A percentile compares a stretch with the other conserved stretches of the same genome.
phyloP scores from a whole-genome alignment of 2,888 invertebrate species.

The Tuberolachnus salignus region DNA sequence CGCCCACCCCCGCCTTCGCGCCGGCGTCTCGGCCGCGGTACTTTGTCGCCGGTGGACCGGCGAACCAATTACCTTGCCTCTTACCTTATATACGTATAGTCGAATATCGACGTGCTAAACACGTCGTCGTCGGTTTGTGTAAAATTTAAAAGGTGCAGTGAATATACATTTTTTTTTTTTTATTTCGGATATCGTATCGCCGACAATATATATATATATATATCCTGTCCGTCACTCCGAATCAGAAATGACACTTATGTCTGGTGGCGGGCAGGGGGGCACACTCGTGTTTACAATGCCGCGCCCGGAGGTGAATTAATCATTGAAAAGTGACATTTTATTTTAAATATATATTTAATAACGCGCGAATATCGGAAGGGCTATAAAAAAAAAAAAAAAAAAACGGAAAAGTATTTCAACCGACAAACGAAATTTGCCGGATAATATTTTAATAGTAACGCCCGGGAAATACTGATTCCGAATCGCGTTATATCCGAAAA shows the following conservation, averaged over 20 bases:
- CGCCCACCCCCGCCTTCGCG: background rate
- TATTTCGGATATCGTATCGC: conserved; percentile 14
- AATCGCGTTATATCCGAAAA: no score
- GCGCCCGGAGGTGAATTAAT: conserved; percentile 38
- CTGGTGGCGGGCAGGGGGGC: background rate
- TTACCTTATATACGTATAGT: background rate
- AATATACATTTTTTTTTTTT: conserved; percentile 4
- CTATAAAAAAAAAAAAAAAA: no score
- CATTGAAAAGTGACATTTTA: conserved; percentile 47
- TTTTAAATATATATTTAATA: conserved; percentile 36
- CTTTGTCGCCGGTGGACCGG: no score
- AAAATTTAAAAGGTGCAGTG: conserved; percentile 19
- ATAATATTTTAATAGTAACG: no score
- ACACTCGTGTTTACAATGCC: conserved; percentile 25
- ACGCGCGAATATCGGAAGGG: conserved; percentile 39
- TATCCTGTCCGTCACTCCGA: background rate
- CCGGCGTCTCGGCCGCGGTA: no score
- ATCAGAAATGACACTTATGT: conserved; percentile 28
- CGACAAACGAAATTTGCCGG: no score
- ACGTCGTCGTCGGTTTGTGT: conserved; percentile 5
- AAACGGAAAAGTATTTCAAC: no score
- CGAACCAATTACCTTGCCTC: conserved; percentile 8
- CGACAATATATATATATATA: background rate
- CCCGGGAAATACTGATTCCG: no score
- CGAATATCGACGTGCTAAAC: conserved; percentile 16